phyloP scores from a whole-genome alignment of 2,797 vertebrate genomes.

The Cercopithecus mitis region DNA sequence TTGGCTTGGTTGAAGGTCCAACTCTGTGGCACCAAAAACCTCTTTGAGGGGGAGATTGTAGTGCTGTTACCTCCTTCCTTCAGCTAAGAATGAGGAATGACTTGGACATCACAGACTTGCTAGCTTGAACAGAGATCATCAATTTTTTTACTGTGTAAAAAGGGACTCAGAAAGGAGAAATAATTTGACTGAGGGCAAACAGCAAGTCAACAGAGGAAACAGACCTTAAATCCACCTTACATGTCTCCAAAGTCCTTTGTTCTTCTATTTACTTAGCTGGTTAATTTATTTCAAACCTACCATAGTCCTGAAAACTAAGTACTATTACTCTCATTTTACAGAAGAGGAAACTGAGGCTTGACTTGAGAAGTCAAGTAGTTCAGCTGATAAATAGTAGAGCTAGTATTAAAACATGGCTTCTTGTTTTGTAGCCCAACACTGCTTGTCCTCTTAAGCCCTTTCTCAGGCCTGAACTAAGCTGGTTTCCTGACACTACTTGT shows the following conservation, averaged over 20 bases:
- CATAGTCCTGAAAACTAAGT: background rate
- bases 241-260: background rate
- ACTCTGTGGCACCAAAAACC: background rate
- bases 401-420: conserved; percentile 30
- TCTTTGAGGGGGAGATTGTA: background rate
- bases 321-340: background rate
- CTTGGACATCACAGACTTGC: background rate
- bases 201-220: background rate
- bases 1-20: background rate
- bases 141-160: background rate
- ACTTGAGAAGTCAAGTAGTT: background rate
- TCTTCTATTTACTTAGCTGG: background rate
- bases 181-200: background rate
- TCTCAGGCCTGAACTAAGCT: background rate
- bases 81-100: background rate
- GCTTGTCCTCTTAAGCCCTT: background rate
- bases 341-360: background rate
- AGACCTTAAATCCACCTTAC: background rate
- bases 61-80: background rate
- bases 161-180: background rate
- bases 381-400: background rate
- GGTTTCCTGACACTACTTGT: background rate
- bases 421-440: conserved; percentile 22
- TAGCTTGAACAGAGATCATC: background rate
- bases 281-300: background rate